Conservation (phyloP, 2,113 vertebrate genomes). For the Mandrillus leucophaeus region DNA sequence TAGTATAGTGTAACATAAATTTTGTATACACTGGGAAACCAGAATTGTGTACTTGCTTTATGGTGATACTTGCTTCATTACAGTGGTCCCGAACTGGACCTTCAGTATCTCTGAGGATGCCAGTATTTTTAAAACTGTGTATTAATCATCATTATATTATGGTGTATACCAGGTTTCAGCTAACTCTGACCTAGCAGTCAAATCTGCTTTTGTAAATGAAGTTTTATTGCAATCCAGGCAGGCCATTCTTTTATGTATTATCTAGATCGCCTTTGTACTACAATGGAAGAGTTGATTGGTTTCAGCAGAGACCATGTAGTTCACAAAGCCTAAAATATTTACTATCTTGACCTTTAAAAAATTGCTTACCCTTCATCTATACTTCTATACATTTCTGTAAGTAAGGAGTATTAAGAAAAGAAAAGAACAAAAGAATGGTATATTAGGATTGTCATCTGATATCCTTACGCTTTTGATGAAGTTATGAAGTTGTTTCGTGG, state of each 20-base stretch:
- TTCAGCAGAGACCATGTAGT: not conserved
- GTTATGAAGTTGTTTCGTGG: not conserved
- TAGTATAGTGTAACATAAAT: not conserved
- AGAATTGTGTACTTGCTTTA: not conserved
- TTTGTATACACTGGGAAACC: not conserved
- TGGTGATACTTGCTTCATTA: not conserved
- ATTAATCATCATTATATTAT: not conserved
- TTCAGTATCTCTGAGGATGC: not conserved
- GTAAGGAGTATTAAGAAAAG: not conserved
- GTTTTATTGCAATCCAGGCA: not conserved
- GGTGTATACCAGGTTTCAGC: not conserved
- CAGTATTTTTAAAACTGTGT: not conserved
- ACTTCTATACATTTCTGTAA: not conserved
- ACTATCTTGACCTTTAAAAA: not conserved
- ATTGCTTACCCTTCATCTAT: not conserved
- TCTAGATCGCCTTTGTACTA: not conserved
- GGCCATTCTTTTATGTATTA: not conserved
- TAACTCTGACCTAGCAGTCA: not conserved
- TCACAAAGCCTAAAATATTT: not conserved
- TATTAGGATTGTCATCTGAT: not conserved
- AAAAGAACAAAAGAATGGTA: not conserved
- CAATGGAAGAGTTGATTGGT: not conserved
- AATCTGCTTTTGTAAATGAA: not conserved
- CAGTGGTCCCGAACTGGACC: not conserved
- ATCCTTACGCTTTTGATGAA: not conserved